These are phyloP conservation scores for Tretioscincus oriximinensis DNA, from an alignment of 2,113 vertebrate species.

Conservation along the genomic window DNA sequence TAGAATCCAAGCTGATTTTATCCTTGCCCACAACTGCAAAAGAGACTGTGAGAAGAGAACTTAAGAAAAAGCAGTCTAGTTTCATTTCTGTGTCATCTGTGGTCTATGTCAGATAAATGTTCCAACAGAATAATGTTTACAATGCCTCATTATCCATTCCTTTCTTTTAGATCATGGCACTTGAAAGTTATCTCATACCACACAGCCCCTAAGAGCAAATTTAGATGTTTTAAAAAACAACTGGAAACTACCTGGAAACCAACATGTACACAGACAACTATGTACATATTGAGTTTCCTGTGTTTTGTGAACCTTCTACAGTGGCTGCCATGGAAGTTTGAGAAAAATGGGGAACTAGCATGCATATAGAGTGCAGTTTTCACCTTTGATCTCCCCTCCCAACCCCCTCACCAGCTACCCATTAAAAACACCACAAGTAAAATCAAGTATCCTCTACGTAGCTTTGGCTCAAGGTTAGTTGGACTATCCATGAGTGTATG, in stretches of 20 bases:
- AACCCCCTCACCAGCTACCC: too few relatives aligned
- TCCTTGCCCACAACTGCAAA: not conserved
- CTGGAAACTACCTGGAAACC: too few relatives aligned
- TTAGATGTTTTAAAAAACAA: not conserved
- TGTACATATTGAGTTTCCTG: too few relatives aligned
- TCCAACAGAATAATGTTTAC: not conserved
- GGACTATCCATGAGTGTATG: not conserved
- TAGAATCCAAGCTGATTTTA: not conserved
- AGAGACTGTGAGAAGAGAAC: not conserved
- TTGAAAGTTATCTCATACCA: not conserved
- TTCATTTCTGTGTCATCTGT: not conserved
- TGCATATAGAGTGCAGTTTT: too few relatives aligned
- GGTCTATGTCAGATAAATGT: not conserved
- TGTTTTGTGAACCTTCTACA: too few relatives aligned
- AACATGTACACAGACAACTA: too few relatives aligned
- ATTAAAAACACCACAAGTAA: not conserved
- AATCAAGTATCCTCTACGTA: not conserved
- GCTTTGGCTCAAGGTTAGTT: not conserved
- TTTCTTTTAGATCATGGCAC: not conserved
- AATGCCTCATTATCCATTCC: not conserved
- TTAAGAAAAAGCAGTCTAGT: not conserved
- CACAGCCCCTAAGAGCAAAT: not conserved
- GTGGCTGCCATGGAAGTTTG: too few relatives aligned
- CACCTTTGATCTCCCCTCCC: too few relatives aligned
- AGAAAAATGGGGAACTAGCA: too few relatives aligned